Evolutionary conservation across 2,888 invertebrate genomes (phyloP).

Genomic region (Drosophila glabriapex): DNA sequence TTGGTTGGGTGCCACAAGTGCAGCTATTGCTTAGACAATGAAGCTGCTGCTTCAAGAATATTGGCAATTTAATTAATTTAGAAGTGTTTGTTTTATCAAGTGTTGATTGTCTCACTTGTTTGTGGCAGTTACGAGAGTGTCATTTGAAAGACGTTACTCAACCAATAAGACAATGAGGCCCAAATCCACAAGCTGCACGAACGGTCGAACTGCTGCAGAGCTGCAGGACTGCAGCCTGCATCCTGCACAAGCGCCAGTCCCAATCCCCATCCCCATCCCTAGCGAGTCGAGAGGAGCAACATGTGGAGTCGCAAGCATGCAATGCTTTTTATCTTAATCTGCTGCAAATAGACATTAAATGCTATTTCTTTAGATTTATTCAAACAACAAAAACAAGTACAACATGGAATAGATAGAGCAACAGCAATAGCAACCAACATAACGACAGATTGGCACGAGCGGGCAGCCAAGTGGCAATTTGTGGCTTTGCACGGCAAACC

Average conservation of each 20-base stretch:
- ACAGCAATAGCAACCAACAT: conserved; percentile 51
- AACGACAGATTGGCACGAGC: conserved; percentile 78
- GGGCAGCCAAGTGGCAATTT: conserved; percentile 79
- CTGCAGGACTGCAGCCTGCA: conserved; percentile 21
- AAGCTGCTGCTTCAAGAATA: conserved; percentile 69
- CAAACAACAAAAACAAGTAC: conserved; percentile 50
- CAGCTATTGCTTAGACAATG: conserved; percentile 34
- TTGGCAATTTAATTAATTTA: conserved; percentile 82
- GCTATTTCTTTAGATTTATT: conserved; percentile 82
- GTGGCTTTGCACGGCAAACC: conserved; percentile 80
- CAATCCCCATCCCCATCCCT: conserved; percentile 23
- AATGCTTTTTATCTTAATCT: conserved; percentile 80
- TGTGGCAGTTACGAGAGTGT: conserved; percentile 73
- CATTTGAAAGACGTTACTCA: conserved; percentile 58
- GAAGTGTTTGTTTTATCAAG: conserved; percentile 82
- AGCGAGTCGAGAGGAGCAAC: conserved; percentile 12
- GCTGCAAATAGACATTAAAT: conserved; percentile 82
- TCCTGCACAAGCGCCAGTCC: conserved; percentile 9
- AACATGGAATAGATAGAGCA: conserved; percentile 30
- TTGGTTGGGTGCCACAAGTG: conserved; percentile 18
- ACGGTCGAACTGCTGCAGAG: conserved; percentile 44
- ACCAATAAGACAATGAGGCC: conserved; percentile 56
- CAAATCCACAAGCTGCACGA: conserved; percentile 76
- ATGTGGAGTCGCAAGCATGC: conserved; percentile 47
- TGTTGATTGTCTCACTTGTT: conserved; percentile 81